A percentile compares a stretch with the other conserved stretches of the same genome.
phyloP scores from a whole-genome alignment of 2,888 invertebrate species.

The Dicroscelio sp. region DNA sequence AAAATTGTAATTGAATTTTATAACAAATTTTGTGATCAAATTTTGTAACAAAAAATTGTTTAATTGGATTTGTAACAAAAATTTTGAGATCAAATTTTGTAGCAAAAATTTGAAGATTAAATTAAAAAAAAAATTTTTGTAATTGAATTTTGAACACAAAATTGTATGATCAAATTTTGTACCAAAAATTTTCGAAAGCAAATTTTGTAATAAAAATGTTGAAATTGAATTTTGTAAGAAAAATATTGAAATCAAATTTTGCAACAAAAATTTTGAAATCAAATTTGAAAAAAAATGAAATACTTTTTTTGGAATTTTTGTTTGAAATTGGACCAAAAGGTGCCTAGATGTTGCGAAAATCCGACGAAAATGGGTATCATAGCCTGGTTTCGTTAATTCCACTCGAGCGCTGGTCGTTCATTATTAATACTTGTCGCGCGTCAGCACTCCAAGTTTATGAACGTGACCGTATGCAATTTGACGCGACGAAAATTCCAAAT shows the following conservation, averaged over 20 bases:
- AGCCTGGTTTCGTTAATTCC: slow-evolving; percentile 84
- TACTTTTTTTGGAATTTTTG: background rate
- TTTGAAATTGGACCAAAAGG: background rate
- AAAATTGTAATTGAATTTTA: too few relatives aligned
- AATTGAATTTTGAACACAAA: too few relatives aligned
- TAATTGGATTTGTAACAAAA: too few relatives aligned
- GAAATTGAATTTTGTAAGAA: background rate
- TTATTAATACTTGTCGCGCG: slow-evolving; percentile 88
- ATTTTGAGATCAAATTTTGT: background rate
- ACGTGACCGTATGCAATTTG: slow-evolving; percentile 88
- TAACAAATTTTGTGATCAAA: too few relatives aligned
- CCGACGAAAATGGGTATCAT: slow-evolving; percentile 80
- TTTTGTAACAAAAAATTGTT: too few relatives aligned
- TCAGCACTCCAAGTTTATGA: slow-evolving; percentile 75
- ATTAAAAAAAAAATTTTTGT: too few relatives aligned
- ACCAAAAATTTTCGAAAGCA: background rate
- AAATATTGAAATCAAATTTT: background rate
- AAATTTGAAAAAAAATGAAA: background rate
- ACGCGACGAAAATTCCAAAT: slow-evolving; percentile 86
- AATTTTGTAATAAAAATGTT: background rate
- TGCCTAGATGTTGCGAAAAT: background rate
- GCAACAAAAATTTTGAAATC: background rate
- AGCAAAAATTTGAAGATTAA: background rate
- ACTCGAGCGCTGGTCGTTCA: slow-evolving; percentile 85
- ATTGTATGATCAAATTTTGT: background rate